phyloP scores from a whole-genome alignment of 1,140 invertebrate genomes.

The Bombus waltoni region DNA sequence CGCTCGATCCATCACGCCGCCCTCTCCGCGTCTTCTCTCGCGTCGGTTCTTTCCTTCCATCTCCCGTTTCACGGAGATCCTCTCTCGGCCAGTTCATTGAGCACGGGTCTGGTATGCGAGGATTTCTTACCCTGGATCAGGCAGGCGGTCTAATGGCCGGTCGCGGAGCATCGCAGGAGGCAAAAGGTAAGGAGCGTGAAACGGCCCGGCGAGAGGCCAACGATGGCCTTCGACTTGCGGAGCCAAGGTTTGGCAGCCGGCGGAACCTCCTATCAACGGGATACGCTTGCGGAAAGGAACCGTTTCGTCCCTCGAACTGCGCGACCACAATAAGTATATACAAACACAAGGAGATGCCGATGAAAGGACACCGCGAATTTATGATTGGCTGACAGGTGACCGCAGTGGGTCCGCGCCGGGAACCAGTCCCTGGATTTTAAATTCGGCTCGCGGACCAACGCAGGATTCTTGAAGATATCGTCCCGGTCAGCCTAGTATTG shows the following conservation, averaged over 20 bases:
- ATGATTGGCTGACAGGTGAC: constrained; percentile 52
- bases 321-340: constrained; percentile 46
- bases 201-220: constrained; percentile 19
- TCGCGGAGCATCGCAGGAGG: constrained; percentile 58
- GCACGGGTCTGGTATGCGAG: constrained; percentile 76
- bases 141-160: constrained; percentile 59
- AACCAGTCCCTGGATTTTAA: constrained; percentile 45
- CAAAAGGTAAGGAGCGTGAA: constrained; percentile 53
- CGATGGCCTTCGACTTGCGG: constrained; percentile 71
- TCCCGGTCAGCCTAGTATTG: background rate
- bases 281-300: constrained; percentile 56
- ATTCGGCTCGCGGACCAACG: background rate
- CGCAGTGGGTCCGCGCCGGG: constrained; percentile 16
- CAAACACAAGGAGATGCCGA: constrained; percentile 5
- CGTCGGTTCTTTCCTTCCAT: background rate
- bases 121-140: constrained; percentile 68
- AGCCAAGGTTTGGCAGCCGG: constrained; percentile 67
- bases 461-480: background rate
- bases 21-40: constrained; percentile 21
- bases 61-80: constrained; percentile 5
- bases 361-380: constrained; percentile 61
- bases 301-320: constrained; percentile 40
- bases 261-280: constrained; percentile 57
- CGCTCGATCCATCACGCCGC: background rate
- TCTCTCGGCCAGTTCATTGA: constrained; percentile 72